Percentiles rank a stretch among this genome's conserved stretches.
Evolutionary conservation across 2,113 vertebrate species (phyloP).

Genomic region (Pedionomus torquatus): DNA sequence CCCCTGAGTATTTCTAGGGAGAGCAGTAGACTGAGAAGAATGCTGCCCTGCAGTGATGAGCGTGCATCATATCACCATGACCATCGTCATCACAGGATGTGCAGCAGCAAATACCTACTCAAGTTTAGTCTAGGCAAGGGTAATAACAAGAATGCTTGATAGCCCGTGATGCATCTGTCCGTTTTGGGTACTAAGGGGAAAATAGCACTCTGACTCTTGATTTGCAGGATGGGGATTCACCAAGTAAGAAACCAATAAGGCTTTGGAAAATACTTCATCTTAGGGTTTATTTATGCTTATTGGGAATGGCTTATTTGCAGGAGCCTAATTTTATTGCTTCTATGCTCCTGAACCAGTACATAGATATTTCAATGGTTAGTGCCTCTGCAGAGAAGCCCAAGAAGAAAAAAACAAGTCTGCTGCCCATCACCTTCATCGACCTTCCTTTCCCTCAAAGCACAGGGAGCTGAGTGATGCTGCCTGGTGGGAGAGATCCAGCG

Average conservation of each 20-base stretch:
- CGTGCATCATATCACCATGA: neutral
- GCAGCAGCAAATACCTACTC: neutral
- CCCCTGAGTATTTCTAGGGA: conserved; percentile 30
- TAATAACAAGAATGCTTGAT: neutral
- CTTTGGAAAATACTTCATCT: neutral
- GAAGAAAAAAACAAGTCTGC: neutral
- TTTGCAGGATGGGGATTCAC: neutral
- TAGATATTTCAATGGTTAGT: neutral
- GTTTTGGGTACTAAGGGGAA: neutral
- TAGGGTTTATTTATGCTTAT: neutral
- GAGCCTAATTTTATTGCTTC: neutral
- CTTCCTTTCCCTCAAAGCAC: neutral
- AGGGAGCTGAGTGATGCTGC: neutral
- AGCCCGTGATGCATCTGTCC: neutral
- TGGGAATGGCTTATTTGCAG: neutral
- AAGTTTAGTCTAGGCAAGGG: neutral
- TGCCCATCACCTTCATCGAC: neutral
- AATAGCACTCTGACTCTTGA: neutral
- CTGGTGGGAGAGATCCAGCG: neutral
- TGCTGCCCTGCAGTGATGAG: neutral
- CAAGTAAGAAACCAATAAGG: neutral
- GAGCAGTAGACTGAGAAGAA: conserved; percentile 17
- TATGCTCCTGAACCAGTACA: neutral
- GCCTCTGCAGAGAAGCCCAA: neutral
- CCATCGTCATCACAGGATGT: neutral